phyloP scores from a whole-genome alignment of 2,797 vertebrate genomes.

The Micromesistius poutassou region DNA sequence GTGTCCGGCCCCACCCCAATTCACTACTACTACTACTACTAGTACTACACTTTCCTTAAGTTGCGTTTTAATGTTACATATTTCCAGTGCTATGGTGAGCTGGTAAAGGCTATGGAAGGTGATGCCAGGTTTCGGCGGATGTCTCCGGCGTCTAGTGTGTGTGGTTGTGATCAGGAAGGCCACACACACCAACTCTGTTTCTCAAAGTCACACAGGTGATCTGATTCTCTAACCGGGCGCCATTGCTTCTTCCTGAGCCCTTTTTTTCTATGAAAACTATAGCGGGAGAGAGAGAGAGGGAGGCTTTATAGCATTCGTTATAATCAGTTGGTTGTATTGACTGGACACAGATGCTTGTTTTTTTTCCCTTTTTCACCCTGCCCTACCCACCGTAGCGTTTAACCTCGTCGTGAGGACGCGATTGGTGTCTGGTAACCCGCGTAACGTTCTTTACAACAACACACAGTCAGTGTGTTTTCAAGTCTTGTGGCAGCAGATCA shows the following conservation, averaged over 20 bases:
- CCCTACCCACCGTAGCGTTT: background rate
- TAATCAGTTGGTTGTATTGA: constrained; percentile 2
- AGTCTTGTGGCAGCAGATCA: background rate
- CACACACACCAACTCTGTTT: background rate
- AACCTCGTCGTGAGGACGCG: background rate
- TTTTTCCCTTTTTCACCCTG: background rate
- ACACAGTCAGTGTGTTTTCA: background rate
- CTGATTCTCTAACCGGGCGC: background rate
- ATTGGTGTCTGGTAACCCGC: background rate
- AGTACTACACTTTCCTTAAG: background rate
- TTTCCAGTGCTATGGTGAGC: background rate
- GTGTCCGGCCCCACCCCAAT: background rate
- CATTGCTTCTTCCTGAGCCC: background rate
- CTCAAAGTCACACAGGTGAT: constrained; percentile 2
- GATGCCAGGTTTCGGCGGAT: background rate
- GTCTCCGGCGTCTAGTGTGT: background rate
- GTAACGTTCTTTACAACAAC: background rate
- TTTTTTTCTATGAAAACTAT: background rate
- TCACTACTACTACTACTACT: background rate
- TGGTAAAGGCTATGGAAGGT: background rate
- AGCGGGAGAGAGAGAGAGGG: background rate
- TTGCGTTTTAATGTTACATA: background rate
- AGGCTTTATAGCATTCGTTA: background rate
- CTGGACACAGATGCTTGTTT: constrained; percentile 2
- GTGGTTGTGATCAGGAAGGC: background rate